Base-by-base conservation (phyloP, 1,140 invertebrate genomes). In the Periplaneta americana region DNA sequence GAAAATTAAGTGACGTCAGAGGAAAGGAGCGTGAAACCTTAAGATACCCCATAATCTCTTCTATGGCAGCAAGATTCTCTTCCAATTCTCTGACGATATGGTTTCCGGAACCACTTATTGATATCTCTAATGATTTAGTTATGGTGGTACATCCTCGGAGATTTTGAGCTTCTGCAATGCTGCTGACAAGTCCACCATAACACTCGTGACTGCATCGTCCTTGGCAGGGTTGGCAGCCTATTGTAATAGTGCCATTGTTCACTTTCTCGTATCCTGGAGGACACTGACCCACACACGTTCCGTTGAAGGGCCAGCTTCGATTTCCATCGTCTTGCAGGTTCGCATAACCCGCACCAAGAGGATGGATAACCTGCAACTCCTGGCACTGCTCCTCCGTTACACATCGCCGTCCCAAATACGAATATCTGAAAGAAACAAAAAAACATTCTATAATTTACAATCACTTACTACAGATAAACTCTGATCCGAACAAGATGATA, bases 1-100 rank as follows among this genome's bases (percentile, higher is more conserved):
- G 90, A 86, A 94, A 94, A 80, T 90, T 85, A 11, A 94, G 85
- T 2, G 91, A 92, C 0, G 91, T 87, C 8, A 94, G 86, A 0
- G 92, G 89, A 84, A 90, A 90, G 10, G 92, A 92, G 37, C 91
- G 89, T 9, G 90, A 87, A n/a, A 94, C 76, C 83, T 91, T 91
- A 8, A 94, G 81, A 83, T 89, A 92, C 10, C 89, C 90, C 9
- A 87, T 88, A 32, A 94, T 91, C 84, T 92, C 92, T 82, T 91
- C 89, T 66, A 94, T 89, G 66, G 87, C 85, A 34, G 90, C 89
- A 39, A 94, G 88, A 81, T 90, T 92, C 31, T 91, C 87, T 78
- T 91, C 90, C 48, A 94, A 85, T 84, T 92, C 91, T 81, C 88
- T 85, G 31, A 90, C 89, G 57, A 92, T 88, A 80, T 90, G 89